Evolutionary conservation across 2,113 vertebrate species (phyloP).

Genomic region (Chloropsis hardwickii): DNA sequence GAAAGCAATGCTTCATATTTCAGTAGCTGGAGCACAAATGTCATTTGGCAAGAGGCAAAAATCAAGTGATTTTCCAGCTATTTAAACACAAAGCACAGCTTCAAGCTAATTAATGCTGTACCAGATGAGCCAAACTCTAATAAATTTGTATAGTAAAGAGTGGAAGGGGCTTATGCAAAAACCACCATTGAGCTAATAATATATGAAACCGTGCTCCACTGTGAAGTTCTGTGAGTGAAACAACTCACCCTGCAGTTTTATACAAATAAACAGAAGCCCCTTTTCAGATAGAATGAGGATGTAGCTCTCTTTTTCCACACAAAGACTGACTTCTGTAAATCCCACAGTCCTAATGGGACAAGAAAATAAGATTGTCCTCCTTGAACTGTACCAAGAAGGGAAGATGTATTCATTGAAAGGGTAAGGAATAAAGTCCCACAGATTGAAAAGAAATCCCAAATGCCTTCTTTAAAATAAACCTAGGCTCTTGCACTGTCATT

Average conservation of each 20-base stretch:
- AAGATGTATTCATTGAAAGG: neutral
- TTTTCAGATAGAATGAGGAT: neutral
- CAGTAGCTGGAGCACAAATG: slow-evolving; percentile 37
- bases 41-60: slow-evolving; percentile 49
- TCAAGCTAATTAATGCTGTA: slow-evolving; percentile 54
- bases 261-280: neutral
- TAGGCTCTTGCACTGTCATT: neutral
- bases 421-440: neutral
- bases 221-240: neutral
- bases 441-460: neutral
- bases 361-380: neutral
- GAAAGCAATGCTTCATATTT: slow-evolving; percentile 19
- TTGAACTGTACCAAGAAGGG: neutral
- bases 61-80: slow-evolving; percentile 69
- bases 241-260: neutral
- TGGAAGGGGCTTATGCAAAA: neutral
- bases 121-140: slow-evolving; percentile 31
- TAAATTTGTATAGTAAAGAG: slow-evolving; percentile 26
- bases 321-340: neutral
- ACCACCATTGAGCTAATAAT: neutral
- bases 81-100: slow-evolving; percentile 66
- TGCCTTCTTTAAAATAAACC: neutral
- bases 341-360: neutral
- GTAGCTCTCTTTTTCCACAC: neutral
- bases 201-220: neutral